These are phyloP conservation scores for Lasioglossum lativentre DNA, from an alignment of 2,888 invertebrate genomes.

Conservation along the genomic window DNA sequence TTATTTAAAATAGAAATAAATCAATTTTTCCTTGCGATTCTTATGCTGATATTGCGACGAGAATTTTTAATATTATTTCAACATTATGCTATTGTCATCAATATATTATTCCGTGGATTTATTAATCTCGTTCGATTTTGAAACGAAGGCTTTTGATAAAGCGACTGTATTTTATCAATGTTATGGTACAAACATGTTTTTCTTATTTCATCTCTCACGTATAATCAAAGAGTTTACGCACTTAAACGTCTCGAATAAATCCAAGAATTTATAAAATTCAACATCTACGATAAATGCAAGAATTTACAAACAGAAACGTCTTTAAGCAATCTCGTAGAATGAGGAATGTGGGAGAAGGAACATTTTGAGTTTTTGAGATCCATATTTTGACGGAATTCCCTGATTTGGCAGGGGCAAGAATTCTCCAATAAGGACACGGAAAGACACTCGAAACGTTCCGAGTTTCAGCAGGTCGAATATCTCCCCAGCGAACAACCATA, in stretches of 20 bases:
- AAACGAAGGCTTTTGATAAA: not conserved
- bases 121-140: not conserved
- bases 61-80: not conserved
- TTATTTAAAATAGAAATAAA: not conserved
- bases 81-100: not conserved
- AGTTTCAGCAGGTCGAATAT: conserved; percentile 6
- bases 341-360: not conserved
- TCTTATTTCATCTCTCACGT: not conserved
- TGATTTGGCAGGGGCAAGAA: not conserved
- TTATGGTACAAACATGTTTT: not conserved
- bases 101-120: not conserved
- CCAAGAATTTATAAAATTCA: not conserved
- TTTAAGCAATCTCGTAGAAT: no score
- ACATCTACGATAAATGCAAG: not conserved
- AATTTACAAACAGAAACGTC: not conserved
- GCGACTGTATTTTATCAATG: no score
- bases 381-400: not conserved
- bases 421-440: not conserved
- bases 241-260: not conserved
- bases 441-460: not conserved
- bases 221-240: not conserved
- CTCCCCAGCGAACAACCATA: conserved; percentile 4
- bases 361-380: not conserved
- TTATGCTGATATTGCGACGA: not conserved
- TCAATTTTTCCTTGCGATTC: not conserved